Evolutionary conservation across 2,888 invertebrate species (phyloP).

Genomic region (Acanthococcus lagerstroemiae): DNA sequence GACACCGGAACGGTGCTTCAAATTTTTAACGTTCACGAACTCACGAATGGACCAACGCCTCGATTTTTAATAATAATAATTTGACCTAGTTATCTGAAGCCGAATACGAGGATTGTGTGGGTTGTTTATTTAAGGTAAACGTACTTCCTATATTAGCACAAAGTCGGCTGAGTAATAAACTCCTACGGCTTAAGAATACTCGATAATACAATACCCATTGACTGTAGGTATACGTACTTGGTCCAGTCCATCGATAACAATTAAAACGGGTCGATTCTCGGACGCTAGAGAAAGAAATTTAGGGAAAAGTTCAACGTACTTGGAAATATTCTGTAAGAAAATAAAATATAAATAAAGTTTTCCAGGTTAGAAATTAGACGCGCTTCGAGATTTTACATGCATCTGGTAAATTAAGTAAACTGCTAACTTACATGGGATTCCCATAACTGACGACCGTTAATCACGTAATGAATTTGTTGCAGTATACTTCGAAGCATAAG

Average conservation of each 20-base stretch:
- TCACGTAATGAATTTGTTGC: slow-evolving; percentile 62
- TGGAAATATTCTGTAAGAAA: slow-evolving; percentile 24
- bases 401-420: background rate
- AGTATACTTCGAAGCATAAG: slow-evolving; percentile 64
- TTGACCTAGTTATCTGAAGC: too few relatives aligned
- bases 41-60: too few relatives aligned
- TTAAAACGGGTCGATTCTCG: slow-evolving; percentile 46
- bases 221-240: too few relatives aligned
- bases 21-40: too few relatives aligned
- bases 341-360: too few relatives aligned
- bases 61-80: too few relatives aligned
- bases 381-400: too few relatives aligned
- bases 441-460: slow-evolving; percentile 50
- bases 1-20: too few relatives aligned
- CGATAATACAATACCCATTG: background rate
- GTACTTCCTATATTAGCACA: background rate
- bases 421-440: slow-evolving; percentile 32
- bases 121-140: too few relatives aligned
- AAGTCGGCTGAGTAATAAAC: background rate
- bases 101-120: too few relatives aligned
- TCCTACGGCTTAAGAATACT: background rate
- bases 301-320: slow-evolving; percentile 18
- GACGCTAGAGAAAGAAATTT: slow-evolving; percentile 13
- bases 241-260: slow-evolving; percentile 69
- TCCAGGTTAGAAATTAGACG: too few relatives aligned